Percentiles rank a stretch among this genome's conserved stretches.
phyloP scores from a whole-genome alignment of 2,113 vertebrate genomes.

The Ameiurus melas region DNA sequence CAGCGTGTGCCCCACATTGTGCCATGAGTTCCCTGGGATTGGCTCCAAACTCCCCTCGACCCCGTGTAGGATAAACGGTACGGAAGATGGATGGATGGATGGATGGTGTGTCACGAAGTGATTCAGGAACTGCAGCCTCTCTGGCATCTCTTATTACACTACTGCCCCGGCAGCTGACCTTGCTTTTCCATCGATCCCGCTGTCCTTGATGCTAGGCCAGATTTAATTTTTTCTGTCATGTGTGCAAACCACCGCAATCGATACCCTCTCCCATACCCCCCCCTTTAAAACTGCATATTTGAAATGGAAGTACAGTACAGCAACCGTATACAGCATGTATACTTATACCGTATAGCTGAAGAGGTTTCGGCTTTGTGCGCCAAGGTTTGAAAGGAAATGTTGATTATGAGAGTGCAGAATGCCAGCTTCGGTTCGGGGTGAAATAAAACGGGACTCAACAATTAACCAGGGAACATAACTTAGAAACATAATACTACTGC shows the following conservation, averaged over 20 bases:
- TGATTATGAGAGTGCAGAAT: neutral
- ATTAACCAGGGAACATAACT: too few relatives aligned
- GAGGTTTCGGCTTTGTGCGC: neutral
- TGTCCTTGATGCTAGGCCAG: slow-evolving; percentile 31
- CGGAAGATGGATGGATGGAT: too few relatives aligned
- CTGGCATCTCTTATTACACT: slow-evolving; percentile 29
- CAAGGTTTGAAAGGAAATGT: neutral
- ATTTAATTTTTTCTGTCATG: neutral
- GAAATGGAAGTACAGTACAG: neutral
- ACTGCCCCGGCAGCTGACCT: slow-evolving; percentile 38
- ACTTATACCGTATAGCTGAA: neutral
- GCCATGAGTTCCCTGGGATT: too few relatives aligned
- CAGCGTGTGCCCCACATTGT: too few relatives aligned
- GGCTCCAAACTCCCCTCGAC: too few relatives aligned
- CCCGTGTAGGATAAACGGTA: too few relatives aligned
- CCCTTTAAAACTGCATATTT: neutral
- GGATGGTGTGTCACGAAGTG: neutral
- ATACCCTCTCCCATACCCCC: neutral
- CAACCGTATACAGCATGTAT: neutral
- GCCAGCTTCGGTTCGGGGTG: neutral
- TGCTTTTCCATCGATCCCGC: slow-evolving; percentile 31
- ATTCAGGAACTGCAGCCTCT: neutral
- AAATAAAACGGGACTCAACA: neutral
- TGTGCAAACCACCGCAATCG: neutral
- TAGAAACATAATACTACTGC: too few relatives aligned